Evolutionary conservation across 2,797 vertebrate species (phyloP).

Genomic region (Setipinna tenuifilis): DNA sequence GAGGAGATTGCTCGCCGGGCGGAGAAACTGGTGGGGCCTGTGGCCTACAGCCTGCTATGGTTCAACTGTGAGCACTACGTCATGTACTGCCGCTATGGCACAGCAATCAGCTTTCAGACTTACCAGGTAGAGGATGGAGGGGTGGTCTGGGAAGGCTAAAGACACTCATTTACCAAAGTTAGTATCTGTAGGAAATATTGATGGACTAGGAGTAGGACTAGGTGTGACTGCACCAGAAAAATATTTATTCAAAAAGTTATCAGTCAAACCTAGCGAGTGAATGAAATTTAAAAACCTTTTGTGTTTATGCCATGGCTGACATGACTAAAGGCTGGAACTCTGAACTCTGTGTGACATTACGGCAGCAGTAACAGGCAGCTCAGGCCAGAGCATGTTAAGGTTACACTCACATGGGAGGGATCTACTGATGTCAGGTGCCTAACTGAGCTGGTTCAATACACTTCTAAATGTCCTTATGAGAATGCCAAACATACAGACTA

Average conservation of each 20-base stretch:
- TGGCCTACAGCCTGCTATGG: constrained; percentile 94
- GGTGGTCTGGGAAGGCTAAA: neutral
- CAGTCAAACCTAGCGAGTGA: neutral
- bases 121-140: constrained; percentile 81
- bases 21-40: constrained; percentile 84
- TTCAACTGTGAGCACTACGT: constrained; percentile 99
- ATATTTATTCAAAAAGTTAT: neutral
- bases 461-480: neutral
- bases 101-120: constrained; percentile 90
- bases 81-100: constrained; percentile 93
- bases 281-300: neutral
- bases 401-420: neutral
- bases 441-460: neutral
- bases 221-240: neutral
- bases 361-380: neutral
- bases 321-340: neutral
- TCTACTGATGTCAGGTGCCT: constrained; percentile 2
- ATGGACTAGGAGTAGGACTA: no score
- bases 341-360: neutral
- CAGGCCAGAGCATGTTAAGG: neutral
- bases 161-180: no score
- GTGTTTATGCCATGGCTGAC: neutral
- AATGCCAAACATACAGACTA: neutral
- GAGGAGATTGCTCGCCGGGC: constrained; percentile 88
- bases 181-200: no score